Evolutionary conservation across 2,888 invertebrate species (phyloP).

Genomic region (Megaustenia siamemsis): DNA sequence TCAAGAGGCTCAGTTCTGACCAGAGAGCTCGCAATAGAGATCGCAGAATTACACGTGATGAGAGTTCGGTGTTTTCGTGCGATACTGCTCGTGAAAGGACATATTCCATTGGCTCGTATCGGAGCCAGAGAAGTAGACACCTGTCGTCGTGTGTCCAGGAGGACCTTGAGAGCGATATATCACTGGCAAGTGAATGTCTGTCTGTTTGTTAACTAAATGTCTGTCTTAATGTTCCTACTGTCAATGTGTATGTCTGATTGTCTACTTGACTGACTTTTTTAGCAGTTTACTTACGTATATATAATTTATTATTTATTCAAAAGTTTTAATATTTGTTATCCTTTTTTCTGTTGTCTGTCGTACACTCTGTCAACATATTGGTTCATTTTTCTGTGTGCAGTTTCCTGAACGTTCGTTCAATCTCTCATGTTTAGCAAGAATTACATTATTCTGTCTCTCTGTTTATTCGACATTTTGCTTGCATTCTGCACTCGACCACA

Average conservation of each 20-base stretch:
- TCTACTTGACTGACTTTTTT: background rate
- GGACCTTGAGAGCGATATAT: slow-evolving; percentile 69
- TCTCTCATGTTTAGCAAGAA: too few species aligned
- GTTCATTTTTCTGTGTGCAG: too few species aligned
- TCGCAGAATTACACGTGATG: slow-evolving; percentile 49
- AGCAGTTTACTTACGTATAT: too few species aligned
- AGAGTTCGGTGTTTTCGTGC: slow-evolving; percentile 17
- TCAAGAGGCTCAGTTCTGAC: slow-evolving; percentile 61
- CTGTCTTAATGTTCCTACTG: background rate
- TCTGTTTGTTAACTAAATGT: background rate
- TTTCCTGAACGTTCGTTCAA: too few species aligned
- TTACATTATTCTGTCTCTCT: too few species aligned
- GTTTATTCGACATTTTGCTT: too few species aligned
- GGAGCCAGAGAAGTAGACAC: slow-evolving; percentile 63
- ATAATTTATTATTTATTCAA: too few species aligned
- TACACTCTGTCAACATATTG: too few species aligned
- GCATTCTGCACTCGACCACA: too few species aligned
- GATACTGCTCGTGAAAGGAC: slow-evolving; percentile 57
- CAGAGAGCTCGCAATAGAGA: slow-evolving; percentile 53
- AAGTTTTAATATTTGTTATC: too few species aligned
- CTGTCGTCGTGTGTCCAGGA: slow-evolving; percentile 69
- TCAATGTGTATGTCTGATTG: slow-evolving; percentile 14
- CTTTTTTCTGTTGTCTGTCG: too few species aligned
- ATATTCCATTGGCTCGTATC: slow-evolving; percentile 64
- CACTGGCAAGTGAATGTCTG: slow-evolving; percentile 64